phyloP scores from a whole-genome alignment of 2,888 invertebrate genomes.

The Agonopterix heracliana region DNA sequence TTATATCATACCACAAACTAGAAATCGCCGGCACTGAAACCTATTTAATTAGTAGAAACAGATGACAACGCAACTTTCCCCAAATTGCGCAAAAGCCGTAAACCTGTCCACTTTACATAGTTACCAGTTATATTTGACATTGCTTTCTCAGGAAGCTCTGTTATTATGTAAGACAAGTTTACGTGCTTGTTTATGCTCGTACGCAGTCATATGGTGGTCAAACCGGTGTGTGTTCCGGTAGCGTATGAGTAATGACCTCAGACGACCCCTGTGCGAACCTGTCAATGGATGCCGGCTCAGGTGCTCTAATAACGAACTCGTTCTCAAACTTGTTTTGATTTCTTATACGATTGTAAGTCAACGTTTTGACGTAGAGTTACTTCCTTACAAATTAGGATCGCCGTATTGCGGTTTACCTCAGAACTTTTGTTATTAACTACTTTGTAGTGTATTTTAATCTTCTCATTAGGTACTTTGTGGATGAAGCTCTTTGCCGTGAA shows the following conservation, averaged over 20 bases:
- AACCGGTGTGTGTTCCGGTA: conserved; percentile 50
- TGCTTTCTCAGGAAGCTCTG: conserved; percentile 37
- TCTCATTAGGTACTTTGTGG: too few species aligned
- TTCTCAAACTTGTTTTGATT: conserved; percentile 34
- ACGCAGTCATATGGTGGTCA: conserved; percentile 55
- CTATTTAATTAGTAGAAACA: conserved; percentile 9
- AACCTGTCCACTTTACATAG: conserved; percentile 16
- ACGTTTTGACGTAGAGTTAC: conserved; percentile 11
- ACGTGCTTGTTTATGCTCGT: conserved; percentile 26
- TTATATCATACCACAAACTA: conserved; percentile 22
- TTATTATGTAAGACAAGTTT: conserved; percentile 29
- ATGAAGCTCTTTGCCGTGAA: too few species aligned
- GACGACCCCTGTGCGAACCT: conserved; percentile 37
- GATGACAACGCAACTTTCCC: conserved; percentile 45
- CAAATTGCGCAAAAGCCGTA: conserved; percentile 37
- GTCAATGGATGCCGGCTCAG: conserved; percentile 29
- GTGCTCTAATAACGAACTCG: conserved; percentile 32
- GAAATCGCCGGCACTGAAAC: conserved; percentile 11
- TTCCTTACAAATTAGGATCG: too few species aligned
- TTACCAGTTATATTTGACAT: conserved; percentile 28
- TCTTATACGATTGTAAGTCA: conserved; percentile 5
- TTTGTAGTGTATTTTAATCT: too few species aligned
- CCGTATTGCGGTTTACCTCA: too few species aligned
- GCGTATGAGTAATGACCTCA: conserved; percentile 57
- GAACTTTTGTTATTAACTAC: too few species aligned